phyloP scores from a whole-genome alignment of 2,797 vertebrate genomes.

The Sebastes hubbsi region DNA sequence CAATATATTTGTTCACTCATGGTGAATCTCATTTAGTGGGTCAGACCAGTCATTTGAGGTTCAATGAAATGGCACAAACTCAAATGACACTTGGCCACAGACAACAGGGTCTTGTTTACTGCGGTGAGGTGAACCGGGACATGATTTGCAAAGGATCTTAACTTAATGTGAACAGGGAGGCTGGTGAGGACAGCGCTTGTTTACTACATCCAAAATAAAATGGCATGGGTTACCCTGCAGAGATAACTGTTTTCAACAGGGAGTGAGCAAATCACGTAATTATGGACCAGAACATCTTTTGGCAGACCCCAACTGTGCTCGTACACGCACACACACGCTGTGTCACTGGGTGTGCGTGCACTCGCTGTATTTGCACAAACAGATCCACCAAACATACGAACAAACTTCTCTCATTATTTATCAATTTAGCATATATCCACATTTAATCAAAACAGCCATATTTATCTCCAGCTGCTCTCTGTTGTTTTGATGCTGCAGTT shows the following conservation, averaged over 20 bases:
- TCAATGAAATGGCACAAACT: constrained; percentile 3
- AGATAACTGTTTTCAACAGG: constrained; percentile 24
- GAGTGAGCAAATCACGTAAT: constrained; percentile 22
- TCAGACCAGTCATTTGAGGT: background rate
- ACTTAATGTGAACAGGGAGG: background rate
- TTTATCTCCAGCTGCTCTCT: constrained; percentile 64
- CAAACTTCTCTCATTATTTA: constrained; percentile 48
- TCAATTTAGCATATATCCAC: constrained; percentile 51
- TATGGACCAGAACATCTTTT: background rate
- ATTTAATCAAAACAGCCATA: constrained; percentile 45
- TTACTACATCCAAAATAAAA: constrained; percentile 25
- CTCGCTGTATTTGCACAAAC: constrained; percentile 3
- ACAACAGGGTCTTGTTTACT: constrained; percentile 28
- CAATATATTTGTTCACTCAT: constrained; percentile 1
- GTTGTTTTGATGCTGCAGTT: constrained; percentile 46
- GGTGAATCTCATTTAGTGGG: background rate
- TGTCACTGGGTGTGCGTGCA: background rate
- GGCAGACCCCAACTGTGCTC: background rate
- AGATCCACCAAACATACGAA: constrained; percentile 17
- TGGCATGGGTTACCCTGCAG: constrained; percentile 16
- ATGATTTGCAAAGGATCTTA: constrained; percentile 4
- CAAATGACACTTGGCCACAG: background rate
- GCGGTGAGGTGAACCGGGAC: background rate
- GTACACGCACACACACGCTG: background rate
- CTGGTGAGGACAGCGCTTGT: constrained; percentile 9